Percentiles rank a stretch among this genome's conserved stretches.
phyloP scores from a whole-genome alignment of 2,888 invertebrate genomes.

The Pedicia rivosa region DNA sequence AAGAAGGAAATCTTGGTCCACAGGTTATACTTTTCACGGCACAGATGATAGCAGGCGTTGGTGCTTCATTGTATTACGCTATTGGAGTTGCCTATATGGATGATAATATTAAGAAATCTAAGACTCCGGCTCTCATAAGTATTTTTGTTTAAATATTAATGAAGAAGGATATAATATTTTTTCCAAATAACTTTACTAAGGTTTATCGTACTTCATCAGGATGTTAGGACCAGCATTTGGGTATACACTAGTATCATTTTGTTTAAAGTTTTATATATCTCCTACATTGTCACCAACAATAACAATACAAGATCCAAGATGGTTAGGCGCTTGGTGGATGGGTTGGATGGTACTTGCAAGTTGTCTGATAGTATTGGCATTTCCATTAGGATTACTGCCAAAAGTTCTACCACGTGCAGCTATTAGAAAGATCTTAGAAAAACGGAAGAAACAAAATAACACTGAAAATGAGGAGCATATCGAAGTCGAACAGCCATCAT shows the following conservation, averaged over 20 bases:
- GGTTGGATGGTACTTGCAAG: constrained; percentile 52
- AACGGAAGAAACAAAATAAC: constrained; percentile 12
- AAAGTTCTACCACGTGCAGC: constrained; percentile 41
- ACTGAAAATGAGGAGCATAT: neutral
- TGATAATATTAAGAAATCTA: constrained; percentile 55
- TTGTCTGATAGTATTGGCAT: constrained; percentile 39
- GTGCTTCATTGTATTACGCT: constrained; percentile 50
- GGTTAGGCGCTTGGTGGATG: constrained; percentile 76
- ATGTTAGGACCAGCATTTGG: constrained; percentile 55
- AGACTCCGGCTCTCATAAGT: constrained; percentile 52
- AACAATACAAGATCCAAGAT: constrained; percentile 49
- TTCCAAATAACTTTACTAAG: constrained; percentile 22
- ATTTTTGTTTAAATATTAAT: constrained; percentile 21
- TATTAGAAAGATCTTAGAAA: constrained; percentile 25
- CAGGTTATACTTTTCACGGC: constrained; percentile 46
- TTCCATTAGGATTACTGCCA: constrained; percentile 39
- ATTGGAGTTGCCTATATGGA: constrained; percentile 59
- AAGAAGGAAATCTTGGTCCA: constrained; percentile 42
- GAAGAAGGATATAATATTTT: neutral
- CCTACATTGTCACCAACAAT: constrained; percentile 47
- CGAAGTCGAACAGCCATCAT: constrained; percentile 25
- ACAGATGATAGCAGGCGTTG: constrained; percentile 53
- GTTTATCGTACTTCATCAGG: constrained; percentile 47
- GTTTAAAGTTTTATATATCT: constrained; percentile 47
- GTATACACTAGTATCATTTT: constrained; percentile 45